Evolutionary conservation across 2,888 invertebrate species (phyloP).

Genomic region (Tetragnatha montana): DNA sequence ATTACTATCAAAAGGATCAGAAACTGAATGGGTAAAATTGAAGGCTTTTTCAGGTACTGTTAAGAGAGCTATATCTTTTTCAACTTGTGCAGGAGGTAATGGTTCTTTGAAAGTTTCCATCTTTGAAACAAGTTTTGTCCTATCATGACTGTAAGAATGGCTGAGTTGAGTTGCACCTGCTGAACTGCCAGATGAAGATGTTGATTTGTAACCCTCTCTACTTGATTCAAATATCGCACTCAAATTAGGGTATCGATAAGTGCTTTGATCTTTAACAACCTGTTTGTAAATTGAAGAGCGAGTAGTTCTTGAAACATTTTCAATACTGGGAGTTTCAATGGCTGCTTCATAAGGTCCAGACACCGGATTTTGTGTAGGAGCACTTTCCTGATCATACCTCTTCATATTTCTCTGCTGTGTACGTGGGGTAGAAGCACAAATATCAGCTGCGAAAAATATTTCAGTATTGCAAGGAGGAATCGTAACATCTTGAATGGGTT

Average conservation of each 20-base stretch:
- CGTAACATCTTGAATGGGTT: slow-evolving; percentile 55
- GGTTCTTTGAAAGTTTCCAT: slow-evolving; percentile 35
- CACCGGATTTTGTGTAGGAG: neutral
- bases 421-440: slow-evolving; percentile 71
- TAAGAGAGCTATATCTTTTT: neutral
- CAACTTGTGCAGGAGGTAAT: neutral
- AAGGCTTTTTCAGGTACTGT: neutral
- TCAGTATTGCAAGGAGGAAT: slow-evolving; percentile 64
- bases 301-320: neutral
- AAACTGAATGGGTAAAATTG: neutral
- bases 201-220: slow-evolving; percentile 69
- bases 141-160: slow-evolving; percentile 40
- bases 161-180: slow-evolving; percentile 32
- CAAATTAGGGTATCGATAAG: slow-evolving; percentile 8
- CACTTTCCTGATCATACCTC: neutral
- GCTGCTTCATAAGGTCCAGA: neutral
- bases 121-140: slow-evolving; percentile 23
- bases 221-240: slow-evolving; percentile 72
- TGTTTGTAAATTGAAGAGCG: neutral
- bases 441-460: slow-evolving; percentile 70
- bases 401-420: neutral
- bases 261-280: slow-evolving; percentile 38
- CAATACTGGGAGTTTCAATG: neutral
- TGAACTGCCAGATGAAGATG: slow-evolving; percentile 67
- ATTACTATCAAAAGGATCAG: slow-evolving; percentile 60